Evolutionary conservation across 2,113 vertebrate genomes (phyloP), one percentile per base, ranked within the genome.

Genomic region (Amphilophus citrinellus): DNA sequence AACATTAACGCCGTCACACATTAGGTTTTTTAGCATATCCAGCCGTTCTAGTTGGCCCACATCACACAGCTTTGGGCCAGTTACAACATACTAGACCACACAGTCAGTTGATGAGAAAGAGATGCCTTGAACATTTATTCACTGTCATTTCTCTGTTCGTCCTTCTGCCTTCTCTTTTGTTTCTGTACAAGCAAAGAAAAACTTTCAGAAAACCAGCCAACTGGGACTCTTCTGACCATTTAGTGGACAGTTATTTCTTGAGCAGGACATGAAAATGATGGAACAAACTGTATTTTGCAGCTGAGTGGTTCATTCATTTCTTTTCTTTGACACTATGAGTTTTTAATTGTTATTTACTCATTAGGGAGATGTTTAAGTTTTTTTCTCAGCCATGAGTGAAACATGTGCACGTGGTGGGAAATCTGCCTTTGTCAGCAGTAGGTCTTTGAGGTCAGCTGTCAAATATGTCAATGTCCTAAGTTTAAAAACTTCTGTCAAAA

Each of bases 401-500:
- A 71, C 24, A 20, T 50, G 42, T 35, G 35, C 6, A 6, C 35
- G 6, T 6, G 35, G 35, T 35, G 35, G 35, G 15, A 32, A 71
- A 57, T 27, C 0, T 56, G n/a, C 44, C 68, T 8, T 73, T 73
- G 50, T 32, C 47, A 0, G 56, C n/a, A 57, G 3, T 13, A 20
- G 50, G 50, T 20, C 30, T 42, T 57, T 57, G 10, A 58, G 17
- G 8, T 62, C n/a, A 37, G 47, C 15, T 32, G 20, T 32, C 30
- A 57, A 9, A 42, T 58, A 37, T 39, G 18, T 58, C 47, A 56
- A 10, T 53, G 42, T 8, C 10, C 11, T 44, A 2, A 10, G 15
- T 2, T 60, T n/a, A 79, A 78, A 44, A 79, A 73, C 59, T 39
- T 47, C 30, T 62, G 63, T 78, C 37, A 56, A 39, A 61, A 35